phyloP scores from a whole-genome alignment of 2,888 invertebrate species.

The Gerosis bhagava region DNA sequence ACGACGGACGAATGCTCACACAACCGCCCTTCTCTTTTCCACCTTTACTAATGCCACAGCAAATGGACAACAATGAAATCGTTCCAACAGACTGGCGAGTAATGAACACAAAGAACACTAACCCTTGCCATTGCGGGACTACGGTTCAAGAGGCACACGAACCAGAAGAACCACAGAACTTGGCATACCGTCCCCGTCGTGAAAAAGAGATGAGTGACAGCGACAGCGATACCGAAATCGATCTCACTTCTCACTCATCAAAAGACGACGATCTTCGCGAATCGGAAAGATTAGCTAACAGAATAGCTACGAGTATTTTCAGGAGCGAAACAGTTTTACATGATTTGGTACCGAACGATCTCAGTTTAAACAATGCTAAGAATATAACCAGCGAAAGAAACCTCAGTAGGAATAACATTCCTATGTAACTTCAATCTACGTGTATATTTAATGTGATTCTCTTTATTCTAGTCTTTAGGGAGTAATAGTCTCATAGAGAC shows the following conservation, averaged over 20 bases:
- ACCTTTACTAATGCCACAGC: constrained; percentile 56
- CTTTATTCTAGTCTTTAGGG: constrained; percentile 31
- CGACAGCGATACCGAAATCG: constrained; percentile 76
- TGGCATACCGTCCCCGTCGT: constrained; percentile 59
- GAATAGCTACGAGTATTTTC: constrained; percentile 72
- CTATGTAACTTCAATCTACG: constrained; percentile 49
- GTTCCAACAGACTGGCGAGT: constrained; percentile 71
- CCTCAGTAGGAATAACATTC: constrained; percentile 53
- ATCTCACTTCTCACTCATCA: constrained; percentile 73
- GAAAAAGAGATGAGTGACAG: constrained; percentile 62
- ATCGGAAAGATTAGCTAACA: constrained; percentile 65
- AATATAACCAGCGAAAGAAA: constrained; percentile 48
- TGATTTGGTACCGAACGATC: constrained; percentile 74
- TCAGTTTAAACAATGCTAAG: constrained; percentile 65
- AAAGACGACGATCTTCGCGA: constrained; percentile 75
- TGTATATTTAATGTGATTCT: neutral
- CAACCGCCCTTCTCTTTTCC: constrained; percentile 60
- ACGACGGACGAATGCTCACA: constrained; percentile 63
- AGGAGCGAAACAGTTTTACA: constrained; percentile 70
- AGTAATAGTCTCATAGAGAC: constrained; percentile 20
- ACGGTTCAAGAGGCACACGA: constrained; percentile 39
- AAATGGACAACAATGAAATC: constrained; percentile 56
- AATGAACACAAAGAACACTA: constrained; percentile 50
- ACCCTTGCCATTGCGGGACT: constrained; percentile 56
- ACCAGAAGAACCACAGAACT: constrained; percentile 66